These are phyloP conservation scores for Peromyscus eremicus DNA, from an alignment of 2,797 vertebrate species.

Conservation along the genomic window DNA sequence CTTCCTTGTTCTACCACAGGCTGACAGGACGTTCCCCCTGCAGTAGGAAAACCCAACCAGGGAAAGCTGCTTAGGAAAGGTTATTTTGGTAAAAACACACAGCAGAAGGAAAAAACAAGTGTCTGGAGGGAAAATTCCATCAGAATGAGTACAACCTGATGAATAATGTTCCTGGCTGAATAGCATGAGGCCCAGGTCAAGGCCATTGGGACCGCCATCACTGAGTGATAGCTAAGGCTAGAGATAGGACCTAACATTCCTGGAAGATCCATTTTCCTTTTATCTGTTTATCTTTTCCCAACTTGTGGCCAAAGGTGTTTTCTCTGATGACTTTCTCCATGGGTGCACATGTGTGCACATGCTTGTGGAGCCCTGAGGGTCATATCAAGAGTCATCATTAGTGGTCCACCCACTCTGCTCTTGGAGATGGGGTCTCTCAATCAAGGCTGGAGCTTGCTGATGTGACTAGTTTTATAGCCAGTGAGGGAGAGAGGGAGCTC, in stretches of 20 bases:
- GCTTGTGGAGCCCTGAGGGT: neutral
- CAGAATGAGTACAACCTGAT: neutral
- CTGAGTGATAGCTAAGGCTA: neutral
- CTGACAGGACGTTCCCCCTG: neutral
- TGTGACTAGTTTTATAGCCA: neutral
- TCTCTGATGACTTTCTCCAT: neutral
- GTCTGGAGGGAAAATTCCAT: slow-evolving; percentile 54
- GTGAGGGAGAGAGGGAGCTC: neutral
- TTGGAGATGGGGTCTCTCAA: neutral
- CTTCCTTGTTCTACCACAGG: neutral
- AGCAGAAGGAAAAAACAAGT: slow-evolving; percentile 33
- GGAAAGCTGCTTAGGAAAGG: slow-evolving; percentile 4
- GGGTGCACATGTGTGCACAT: neutral
- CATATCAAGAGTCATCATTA: neutral
- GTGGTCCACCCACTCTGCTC: neutral
- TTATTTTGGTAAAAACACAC: slow-evolving; percentile 46
- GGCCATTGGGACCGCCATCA: neutral
- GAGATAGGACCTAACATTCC: neutral
- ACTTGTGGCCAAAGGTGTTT: neutral
- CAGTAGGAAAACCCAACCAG: neutral
- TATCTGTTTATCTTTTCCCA: neutral
- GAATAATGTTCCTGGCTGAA: neutral
- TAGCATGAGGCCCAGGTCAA: neutral
- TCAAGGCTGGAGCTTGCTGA: neutral
- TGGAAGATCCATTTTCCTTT: neutral